A percentile compares a stretch with the other conserved stretches of the same genome.
Conservation (phyloP, 2,888 invertebrate species). For the Drosophila ezoana region DNA sequence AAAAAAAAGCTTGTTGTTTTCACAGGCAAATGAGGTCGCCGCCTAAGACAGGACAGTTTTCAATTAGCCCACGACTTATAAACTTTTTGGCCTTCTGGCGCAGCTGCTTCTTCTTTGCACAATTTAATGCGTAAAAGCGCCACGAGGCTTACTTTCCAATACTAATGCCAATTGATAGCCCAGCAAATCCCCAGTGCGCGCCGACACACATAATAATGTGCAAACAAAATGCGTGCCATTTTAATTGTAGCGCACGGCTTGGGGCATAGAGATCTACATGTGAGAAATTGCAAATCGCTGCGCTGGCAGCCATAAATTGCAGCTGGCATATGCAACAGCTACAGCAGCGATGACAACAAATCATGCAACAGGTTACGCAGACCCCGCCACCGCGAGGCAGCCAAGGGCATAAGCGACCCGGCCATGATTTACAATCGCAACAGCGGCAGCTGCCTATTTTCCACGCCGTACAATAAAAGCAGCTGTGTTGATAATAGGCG, state of each 20-base stretch:
- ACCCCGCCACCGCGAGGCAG: constrained; percentile 21
- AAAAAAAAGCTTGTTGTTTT: constrained; percentile 49
- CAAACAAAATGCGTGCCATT: constrained; percentile 42
- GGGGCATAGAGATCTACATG: background rate
- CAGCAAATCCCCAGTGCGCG: constrained; percentile 7
- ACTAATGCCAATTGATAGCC: constrained; percentile 35
- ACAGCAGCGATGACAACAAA: constrained; percentile 46
- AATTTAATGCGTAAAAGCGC: constrained; percentile 25
- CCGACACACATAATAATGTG: constrained; percentile 58
- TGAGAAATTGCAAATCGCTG: constrained; percentile 45
- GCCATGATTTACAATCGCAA: constrained; percentile 67
- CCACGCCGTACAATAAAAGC: constrained; percentile 68
- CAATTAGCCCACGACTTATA: constrained; percentile 42
- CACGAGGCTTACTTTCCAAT: constrained; percentile 32
- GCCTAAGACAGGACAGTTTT: constrained; percentile 42
- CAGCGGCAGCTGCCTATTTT: constrained; percentile 68
- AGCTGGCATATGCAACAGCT: constrained; percentile 45
- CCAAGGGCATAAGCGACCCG: constrained; percentile 44
- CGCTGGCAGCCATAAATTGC: constrained; percentile 50
- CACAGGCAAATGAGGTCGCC: constrained; percentile 56
- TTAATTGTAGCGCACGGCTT: constrained; percentile 29
- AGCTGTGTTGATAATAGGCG: constrained; percentile 68
- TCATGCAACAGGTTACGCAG: constrained; percentile 73
- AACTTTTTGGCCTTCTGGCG: constrained; percentile 8
- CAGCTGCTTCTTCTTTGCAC: constrained; percentile 6